A percentile compares a stretch with the other conserved stretches of the same genome.
phyloP scores from a whole-genome alignment of 2,797 vertebrate species.

The Lepus oiostolus region DNA sequence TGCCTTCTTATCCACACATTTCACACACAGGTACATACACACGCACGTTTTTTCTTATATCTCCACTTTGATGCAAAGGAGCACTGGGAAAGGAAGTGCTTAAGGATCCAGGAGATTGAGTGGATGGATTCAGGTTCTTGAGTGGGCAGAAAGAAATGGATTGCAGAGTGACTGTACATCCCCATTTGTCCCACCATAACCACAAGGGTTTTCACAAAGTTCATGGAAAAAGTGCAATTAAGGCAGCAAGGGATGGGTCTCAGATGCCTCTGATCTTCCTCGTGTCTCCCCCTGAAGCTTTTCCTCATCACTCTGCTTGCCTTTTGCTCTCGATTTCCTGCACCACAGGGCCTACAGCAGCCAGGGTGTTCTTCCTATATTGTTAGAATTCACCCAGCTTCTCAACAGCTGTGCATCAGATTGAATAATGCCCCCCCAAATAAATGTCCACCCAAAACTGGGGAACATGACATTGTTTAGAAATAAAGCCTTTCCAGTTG shows the following conservation, averaged over 20 bases:
- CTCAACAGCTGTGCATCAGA: not conserved
- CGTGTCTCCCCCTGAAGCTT: not conserved
- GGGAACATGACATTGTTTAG: not conserved
- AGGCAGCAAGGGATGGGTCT: no score
- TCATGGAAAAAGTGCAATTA: no score
- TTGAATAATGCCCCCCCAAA: not conserved
- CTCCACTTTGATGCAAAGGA: not conserved
- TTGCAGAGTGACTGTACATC: not conserved
- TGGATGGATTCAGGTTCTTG: not conserved
- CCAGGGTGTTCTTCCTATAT: not conserved
- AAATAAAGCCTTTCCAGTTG: not conserved
- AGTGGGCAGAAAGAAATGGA: not conserved
- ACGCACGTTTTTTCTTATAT: not conserved
- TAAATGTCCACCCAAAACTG: not conserved
- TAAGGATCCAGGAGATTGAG: not conserved
- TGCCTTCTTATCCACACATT: not conserved
- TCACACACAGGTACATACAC: no score
- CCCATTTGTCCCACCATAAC: not conserved
- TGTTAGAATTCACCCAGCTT: not conserved
- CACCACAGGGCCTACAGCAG: not conserved
- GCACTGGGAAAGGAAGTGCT: not conserved
- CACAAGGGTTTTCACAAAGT: not conserved
- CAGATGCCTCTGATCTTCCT: not conserved
- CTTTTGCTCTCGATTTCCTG: not conserved
- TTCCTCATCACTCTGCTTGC: not conserved